Percentiles rank a stretch among this genome's conserved stretches.
Conservation (phyloP, 2,888 invertebrate species). For the Neocrepidodera transversa region DNA sequence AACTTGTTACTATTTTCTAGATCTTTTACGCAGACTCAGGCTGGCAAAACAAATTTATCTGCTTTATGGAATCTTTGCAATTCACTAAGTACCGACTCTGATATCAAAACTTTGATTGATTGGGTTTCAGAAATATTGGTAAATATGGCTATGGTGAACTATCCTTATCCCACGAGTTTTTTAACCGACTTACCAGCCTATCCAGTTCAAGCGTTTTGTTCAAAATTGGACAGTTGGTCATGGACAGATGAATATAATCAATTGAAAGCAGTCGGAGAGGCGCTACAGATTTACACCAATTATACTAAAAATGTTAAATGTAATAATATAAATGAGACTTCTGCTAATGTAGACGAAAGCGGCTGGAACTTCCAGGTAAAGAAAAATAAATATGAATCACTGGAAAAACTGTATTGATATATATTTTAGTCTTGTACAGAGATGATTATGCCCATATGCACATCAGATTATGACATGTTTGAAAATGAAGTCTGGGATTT, state of each 20-base stretch:
- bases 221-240: slow-evolving; percentile 57
- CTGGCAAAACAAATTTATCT: slow-evolving; percentile 74
- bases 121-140: slow-evolving; percentile 78
- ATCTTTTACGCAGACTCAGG: slow-evolving; percentile 60
- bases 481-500: slow-evolving; percentile 78
- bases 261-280: slow-evolving; percentile 70
- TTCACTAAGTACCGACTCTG: slow-evolving; percentile 66
- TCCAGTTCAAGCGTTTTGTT: slow-evolving; percentile 76
- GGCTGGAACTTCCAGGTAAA: slow-evolving; percentile 86
- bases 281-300: slow-evolving; percentile 81
- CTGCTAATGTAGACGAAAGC: slow-evolving; percentile 68
- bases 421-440: slow-evolving; percentile 84
- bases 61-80: slow-evolving; percentile 79
- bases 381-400: background rate
- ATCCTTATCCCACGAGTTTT: slow-evolving; percentile 89
- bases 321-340: slow-evolving; percentile 66
- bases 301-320: slow-evolving; percentile 77
- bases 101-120: slow-evolving; percentile 67
- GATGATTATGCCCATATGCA: slow-evolving; percentile 96
- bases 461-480: slow-evolving; percentile 79
- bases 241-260: slow-evolving; percentile 56
- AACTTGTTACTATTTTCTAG: slow-evolving; percentile 18
- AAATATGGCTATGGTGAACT: slow-evolving; percentile 93
- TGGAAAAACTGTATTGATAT: too few species aligned
- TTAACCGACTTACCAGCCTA: slow-evolving; percentile 82